Evolutionary conservation across 2,888 invertebrate species (phyloP).

Genomic region (Schizaphis graminum): DNA sequence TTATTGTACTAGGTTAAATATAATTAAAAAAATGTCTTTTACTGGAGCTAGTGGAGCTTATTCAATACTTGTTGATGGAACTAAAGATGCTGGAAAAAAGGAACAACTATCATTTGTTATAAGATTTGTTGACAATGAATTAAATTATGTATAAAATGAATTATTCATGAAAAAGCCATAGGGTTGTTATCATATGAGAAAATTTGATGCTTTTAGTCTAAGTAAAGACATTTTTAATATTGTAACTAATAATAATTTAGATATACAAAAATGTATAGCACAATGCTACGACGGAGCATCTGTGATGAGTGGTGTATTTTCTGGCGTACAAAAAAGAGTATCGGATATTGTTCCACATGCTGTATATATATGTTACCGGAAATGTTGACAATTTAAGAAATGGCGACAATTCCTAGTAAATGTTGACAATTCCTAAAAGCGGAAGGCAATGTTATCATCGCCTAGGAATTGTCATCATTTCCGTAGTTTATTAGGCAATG

Average conservation of each 20-base stretch:
- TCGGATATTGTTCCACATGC: background rate
- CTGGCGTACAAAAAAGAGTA: background rate
- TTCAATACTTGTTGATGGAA: slow-evolving; percentile 31
- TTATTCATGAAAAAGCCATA: slow-evolving; percentile 6
- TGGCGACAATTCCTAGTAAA: too few species aligned
- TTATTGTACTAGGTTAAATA: background rate
- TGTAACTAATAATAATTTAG: slow-evolving; percentile 27
- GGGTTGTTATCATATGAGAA: slow-evolving; percentile 22
- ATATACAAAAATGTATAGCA: slow-evolving; percentile 64
- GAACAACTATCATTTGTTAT: slow-evolving; percentile 1
- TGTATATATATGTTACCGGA: too few species aligned
- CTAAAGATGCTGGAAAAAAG: slow-evolving; percentile 21
- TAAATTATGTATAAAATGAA: too few species aligned
- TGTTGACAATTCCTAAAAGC: too few species aligned
- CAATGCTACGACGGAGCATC: slow-evolving; percentile 67
- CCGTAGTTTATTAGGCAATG: background rate
- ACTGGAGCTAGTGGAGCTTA: slow-evolving; percentile 35
- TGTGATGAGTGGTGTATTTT: background rate
- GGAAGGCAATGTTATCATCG: too few species aligned
- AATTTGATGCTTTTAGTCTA: slow-evolving; percentile 13
- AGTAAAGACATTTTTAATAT: slow-evolving; percentile 31
- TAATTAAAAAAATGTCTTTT: slow-evolving; percentile 3
- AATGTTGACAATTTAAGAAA: too few species aligned
- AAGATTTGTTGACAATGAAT: slow-evolving; percentile 4
- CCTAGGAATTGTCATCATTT: background rate